Conservation (phyloP, 2,797 vertebrate genomes). For the Xyrichtys novacula region DNA sequence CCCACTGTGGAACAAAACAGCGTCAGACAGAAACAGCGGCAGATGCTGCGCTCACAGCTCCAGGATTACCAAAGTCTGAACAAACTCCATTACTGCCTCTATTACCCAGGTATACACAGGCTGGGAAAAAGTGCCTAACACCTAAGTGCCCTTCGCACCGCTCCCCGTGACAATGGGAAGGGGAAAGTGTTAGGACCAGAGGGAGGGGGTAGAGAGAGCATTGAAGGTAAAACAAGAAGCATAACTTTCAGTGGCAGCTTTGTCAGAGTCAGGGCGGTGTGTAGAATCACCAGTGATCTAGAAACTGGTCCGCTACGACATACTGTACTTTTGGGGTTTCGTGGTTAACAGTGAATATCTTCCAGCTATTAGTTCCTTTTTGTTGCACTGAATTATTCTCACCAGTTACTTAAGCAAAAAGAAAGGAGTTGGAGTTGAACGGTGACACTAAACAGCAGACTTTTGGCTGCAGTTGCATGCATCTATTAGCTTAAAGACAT, state of each 20-base stretch:
- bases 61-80: constrained; percentile 78
- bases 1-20: constrained; percentile 66
- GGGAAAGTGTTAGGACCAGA: constrained; percentile 42
- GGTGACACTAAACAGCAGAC: too few relatives aligned
- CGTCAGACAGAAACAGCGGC: constrained; percentile 58
- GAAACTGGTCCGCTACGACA: not conserved
- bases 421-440: too few relatives aligned
- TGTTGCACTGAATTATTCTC: too few relatives aligned
- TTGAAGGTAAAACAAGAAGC: constrained; percentile 11
- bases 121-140: constrained; percentile 68
- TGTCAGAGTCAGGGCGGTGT: not conserved
- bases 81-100: constrained; percentile 81
- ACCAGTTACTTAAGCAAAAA: too few relatives aligned
- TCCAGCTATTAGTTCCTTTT: too few relatives aligned
- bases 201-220: not conserved
- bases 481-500: too few relatives aligned
- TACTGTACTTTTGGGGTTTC: too few relatives aligned
- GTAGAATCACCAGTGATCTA: not conserved
- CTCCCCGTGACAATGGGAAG: constrained; percentile 57
- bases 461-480: too few relatives aligned
- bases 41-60: constrained; percentile 66
- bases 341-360: too few relatives aligned
- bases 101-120: constrained; percentile 76
- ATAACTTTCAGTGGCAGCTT: constrained; percentile 10
- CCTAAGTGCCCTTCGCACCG: constrained; percentile 51